phyloP scores from a whole-genome alignment of 2,888 invertebrate genomes.

The Caenorhabditis panamensis region DNA sequence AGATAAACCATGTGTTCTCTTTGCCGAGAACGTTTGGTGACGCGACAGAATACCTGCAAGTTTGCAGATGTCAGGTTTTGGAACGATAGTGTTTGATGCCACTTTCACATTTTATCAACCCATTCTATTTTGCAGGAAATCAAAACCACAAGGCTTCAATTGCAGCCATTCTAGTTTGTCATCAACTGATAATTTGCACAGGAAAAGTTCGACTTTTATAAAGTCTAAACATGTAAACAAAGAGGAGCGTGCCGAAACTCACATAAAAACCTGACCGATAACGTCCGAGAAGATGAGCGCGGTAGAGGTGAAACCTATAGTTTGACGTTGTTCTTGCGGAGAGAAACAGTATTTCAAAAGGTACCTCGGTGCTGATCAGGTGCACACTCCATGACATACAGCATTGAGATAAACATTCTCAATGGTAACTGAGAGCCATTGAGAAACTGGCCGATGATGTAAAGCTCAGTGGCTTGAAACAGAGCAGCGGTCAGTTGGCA shows the following conservation, averaged over 20 bases:
- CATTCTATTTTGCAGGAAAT: not conserved
- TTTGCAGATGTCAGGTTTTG: not conserved
- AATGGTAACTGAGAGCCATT: conserved; percentile 36
- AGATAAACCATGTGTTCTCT: conserved; percentile 47
- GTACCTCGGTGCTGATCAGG: conserved; percentile 63
- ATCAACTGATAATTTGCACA: not conserved
- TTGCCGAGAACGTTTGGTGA: conserved; percentile 53
- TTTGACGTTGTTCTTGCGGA: not conserved
- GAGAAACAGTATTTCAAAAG: not conserved
- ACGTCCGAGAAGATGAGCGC: conserved; percentile 48
- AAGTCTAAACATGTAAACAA: conserved; percentile 36
- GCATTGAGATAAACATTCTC: conserved; percentile 39
- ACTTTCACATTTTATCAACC: not conserved
- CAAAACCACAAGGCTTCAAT: no score
- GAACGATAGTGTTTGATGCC: not conserved
- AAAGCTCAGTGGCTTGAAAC: conserved; percentile 54
- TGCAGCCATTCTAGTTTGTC: conserved; percentile 1
- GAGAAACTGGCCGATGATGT: conserved; percentile 48
- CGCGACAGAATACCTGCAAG: conserved; percentile 33
- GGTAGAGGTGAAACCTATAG: conserved; percentile 48
- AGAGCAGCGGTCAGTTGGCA: conserved; percentile 48
- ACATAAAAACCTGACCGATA: conserved; percentile 57
- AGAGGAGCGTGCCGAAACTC: conserved; percentile 16
- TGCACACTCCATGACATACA: conserved; percentile 63
- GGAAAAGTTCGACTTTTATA: conserved; percentile 14